A percentile compares a stretch with the other conserved stretches of the same genome.
phyloP scores from a whole-genome alignment of 2,888 invertebrate genomes.

The Acanthosepion pharaonis region DNA sequence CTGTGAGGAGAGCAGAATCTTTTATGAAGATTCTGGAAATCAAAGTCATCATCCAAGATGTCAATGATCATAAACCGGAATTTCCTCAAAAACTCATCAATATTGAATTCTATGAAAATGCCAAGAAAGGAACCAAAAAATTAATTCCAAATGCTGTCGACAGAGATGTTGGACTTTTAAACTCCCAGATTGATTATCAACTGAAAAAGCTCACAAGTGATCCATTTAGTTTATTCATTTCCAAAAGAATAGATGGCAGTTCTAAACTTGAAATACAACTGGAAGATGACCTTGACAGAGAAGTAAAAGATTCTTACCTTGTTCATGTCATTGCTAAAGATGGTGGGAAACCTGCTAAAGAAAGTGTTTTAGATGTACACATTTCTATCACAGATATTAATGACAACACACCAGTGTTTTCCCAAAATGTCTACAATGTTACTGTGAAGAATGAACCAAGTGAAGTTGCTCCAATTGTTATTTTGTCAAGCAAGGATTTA shows the following conservation, averaged over 20 bases:
- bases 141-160: background rate
- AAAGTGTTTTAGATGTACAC: background rate
- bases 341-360: background rate
- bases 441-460: background rate
- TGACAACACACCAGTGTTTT: background rate
- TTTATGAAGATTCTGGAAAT: background rate
- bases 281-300: background rate
- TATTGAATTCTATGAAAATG: background rate
- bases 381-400: background rate
- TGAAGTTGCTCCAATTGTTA: background rate
- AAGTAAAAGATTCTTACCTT: background rate
- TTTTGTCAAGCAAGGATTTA: background rate
- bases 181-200: conserved; percentile 9
- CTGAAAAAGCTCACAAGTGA: background rate
- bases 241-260: background rate
- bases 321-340: background rate
- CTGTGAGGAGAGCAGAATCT: background rate
- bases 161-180: background rate
- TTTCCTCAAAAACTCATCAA: conserved; percentile 13
- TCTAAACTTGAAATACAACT: background rate
- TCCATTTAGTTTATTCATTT: background rate
- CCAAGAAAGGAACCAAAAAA: background rate
- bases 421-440: background rate
- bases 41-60: background rate
- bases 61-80: background rate